Evolutionary conservation across 2,888 invertebrate genomes (phyloP), one percentile per base, ranked within the genome.

Genomic region (Dryococelus australis): DNA sequence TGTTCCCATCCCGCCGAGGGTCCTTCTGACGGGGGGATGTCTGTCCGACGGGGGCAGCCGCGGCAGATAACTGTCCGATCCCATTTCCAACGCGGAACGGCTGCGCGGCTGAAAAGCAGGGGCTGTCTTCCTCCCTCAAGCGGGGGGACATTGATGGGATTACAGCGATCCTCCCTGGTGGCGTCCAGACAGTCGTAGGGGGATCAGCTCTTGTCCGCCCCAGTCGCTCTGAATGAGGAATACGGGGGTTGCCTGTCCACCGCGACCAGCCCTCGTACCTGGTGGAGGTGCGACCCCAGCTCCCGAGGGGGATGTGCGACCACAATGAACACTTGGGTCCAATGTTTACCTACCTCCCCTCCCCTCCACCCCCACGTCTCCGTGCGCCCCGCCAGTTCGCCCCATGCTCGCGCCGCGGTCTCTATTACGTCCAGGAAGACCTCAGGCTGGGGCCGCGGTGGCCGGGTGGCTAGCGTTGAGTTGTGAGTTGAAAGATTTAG

Each of bases 1-100:
- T 35, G 51, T 51, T 51, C 51, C 51, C 20, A 20, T 51, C 51
- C 51, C 51, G 51, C 12, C 51, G 51, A 20, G 8, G 13, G 51
- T 51, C 51, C 51, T 16, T 51, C 51, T 8, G 65, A 20, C 1
- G 8, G 65, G 65, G 65, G n/a, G 65, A 65, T n/a, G 65, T 65
- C n/a, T n/a, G n/a, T 65, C n/a, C 65, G 65, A 65, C 65, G 16
- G 65, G n/a, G n/a, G 8, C 65, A n/a, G n/a, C 65, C 65, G 65
- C 65, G 65, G 65, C 65, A 65, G 65, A 65, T 65, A 65, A 65
- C 65, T 65, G 65, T 65, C 65, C n/a, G 65, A 65, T 65, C 65
- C 65, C 65, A 65, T 65, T 65, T 16, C 12, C 65, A 16, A 65
- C 65, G 13, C 65, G n/a, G 2, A 65, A 65, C 65, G 65, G 65